Evolutionary conservation across 2,113 vertebrate species (phyloP).

Genomic region (Macrotis lagotis): DNA sequence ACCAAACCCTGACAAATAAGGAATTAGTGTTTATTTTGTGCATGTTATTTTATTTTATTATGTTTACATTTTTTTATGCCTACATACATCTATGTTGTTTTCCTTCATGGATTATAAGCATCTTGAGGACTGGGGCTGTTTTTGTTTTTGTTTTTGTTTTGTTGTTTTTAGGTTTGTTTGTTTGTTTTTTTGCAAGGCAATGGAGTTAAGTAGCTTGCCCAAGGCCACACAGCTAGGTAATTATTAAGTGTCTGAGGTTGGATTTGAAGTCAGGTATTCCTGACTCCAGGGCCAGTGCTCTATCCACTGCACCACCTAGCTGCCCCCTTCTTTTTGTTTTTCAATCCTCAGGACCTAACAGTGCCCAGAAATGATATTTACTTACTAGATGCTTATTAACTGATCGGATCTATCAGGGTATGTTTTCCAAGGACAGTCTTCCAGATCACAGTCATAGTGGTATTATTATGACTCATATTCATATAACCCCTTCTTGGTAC

Average conservation of each 20-base stretch:
- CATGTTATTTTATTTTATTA: no score
- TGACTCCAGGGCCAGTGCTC: no score
- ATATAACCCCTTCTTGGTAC: neutral
- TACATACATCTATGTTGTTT: neutral
- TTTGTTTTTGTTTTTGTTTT: no score
- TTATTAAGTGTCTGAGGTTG: no score
- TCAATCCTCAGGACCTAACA: neutral
- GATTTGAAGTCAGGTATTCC: no score
- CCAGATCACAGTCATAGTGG: neutral
- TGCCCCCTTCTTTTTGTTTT: neutral
- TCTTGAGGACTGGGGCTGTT: neutral
- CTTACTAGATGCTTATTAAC: neutral
- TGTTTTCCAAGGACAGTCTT: neutral
- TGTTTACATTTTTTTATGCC: neutral
- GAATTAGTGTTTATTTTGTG: no score
- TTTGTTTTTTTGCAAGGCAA: no score
- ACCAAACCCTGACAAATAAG: no score
- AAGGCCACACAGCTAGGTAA: no score
- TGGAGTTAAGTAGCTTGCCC: no score
- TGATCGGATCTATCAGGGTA: neutral
- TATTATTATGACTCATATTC: neutral
- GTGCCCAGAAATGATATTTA: neutral
- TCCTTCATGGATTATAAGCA: neutral
- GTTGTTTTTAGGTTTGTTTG: no score
- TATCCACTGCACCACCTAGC: no score